Conservation (phyloP, 2,113 vertebrate species). For the Psittacula cyanocephala region DNA sequence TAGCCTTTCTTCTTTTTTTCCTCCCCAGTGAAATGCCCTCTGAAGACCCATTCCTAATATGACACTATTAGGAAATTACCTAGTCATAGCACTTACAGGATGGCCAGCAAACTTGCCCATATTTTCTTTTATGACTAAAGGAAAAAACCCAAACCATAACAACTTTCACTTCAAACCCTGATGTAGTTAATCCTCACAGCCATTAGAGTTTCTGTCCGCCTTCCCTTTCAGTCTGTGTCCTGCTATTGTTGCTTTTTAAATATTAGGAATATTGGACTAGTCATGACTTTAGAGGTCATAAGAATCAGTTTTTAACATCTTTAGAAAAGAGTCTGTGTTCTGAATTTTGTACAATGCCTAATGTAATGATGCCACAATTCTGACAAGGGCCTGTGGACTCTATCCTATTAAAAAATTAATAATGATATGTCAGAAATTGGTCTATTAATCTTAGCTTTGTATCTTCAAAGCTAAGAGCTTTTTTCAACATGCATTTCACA, state of each 20-base stretch:
- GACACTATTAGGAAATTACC: background rate
- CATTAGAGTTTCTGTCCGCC: fast-evolving
- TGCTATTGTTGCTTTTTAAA: background rate
- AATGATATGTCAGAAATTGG: constrained; percentile 44
- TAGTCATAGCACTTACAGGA: background rate
- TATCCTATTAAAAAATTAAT: constrained; percentile 59
- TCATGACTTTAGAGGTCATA: background rate
- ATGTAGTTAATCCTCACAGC: background rate
- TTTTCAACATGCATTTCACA: constrained; percentile 50
- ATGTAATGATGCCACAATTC: background rate
- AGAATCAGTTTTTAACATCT: background rate
- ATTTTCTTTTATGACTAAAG: background rate
- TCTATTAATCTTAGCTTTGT: constrained; percentile 59
- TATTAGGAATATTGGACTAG: background rate
- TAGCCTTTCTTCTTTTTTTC: background rate
- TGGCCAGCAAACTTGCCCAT: background rate
- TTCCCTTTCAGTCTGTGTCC: background rate
- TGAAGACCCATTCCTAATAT: background rate
- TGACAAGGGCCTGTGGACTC: background rate
- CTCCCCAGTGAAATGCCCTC: background rate
- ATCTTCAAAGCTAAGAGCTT: constrained; percentile 60
- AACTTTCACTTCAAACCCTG: background rate
- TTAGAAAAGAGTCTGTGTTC: background rate
- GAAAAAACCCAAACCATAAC: background rate
- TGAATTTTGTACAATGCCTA: background rate